phyloP scores from a whole-genome alignment of 2,888 invertebrate genomes.

The Artemia sinica region DNA sequence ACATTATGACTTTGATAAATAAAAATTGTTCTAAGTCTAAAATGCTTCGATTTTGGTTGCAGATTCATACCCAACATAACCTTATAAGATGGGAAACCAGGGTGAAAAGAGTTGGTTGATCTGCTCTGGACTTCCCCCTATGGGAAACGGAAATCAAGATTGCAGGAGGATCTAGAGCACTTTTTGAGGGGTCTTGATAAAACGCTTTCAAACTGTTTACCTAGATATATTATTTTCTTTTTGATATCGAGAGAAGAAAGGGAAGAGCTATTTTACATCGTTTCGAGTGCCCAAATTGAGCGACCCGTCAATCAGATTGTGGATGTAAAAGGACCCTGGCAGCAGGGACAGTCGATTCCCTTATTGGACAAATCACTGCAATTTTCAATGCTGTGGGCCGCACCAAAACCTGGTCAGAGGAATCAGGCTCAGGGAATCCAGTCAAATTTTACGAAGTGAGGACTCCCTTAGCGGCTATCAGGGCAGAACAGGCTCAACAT shows the following conservation, averaged over 20 bases:
- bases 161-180: not conserved
- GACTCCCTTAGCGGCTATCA: no score
- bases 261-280: not conserved
- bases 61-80: no score
- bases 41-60: no score
- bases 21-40: no score
- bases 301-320: not conserved
- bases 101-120: not conserved
- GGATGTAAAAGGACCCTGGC: not conserved
- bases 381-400: slow-evolving; percentile 2
- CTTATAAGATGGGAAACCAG: not conserved
- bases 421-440: slow-evolving; percentile 1
- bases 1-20: no score
- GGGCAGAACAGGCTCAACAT: no score
- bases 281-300: not conserved
- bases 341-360: slow-evolving; percentile 2
- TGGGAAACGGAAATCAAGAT: not conserved
- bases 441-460: not conserved
- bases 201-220: not conserved
- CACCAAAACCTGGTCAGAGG: not conserved
- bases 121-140: not conserved
- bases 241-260: not conserved
- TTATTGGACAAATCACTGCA: not conserved
- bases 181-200: not conserved
- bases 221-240: not conserved